phyloP scores from a whole-genome alignment of 1,140 invertebrate genomes.

The Mylabris phalerata region DNA sequence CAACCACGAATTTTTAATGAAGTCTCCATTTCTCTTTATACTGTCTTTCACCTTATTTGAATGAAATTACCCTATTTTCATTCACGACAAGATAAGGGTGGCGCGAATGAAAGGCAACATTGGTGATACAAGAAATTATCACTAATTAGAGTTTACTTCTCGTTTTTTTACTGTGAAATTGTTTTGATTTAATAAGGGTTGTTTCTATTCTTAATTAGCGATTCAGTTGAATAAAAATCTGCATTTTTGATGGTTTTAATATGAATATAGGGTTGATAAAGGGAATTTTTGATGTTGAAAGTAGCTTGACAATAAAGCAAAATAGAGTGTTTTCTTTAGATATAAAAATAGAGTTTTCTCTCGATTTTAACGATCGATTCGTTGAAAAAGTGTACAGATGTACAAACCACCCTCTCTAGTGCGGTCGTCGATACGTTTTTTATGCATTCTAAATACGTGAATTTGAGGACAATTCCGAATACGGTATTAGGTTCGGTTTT shows the following conservation, averaged over 20 bases:
- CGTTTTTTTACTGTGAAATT: too few relatives aligned
- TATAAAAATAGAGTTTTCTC: not conserved
- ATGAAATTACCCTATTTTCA: not conserved
- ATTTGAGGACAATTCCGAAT: conserved; percentile 25
- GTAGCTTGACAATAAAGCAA: not conserved
- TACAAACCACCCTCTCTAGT: not conserved
- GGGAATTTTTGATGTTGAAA: not conserved
- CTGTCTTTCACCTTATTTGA: not conserved
- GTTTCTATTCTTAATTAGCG: too few relatives aligned
- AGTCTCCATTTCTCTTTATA: not conserved
- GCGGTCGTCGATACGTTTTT: conserved; percentile 12
- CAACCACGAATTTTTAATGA: not conserved
- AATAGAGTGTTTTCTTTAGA: not conserved
- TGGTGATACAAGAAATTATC: too few relatives aligned
- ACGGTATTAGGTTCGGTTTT: conserved; percentile 19
- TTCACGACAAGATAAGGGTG: not conserved
- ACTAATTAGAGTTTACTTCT: too few relatives aligned
- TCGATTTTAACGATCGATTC: not conserved
- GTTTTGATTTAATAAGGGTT: too few relatives aligned
- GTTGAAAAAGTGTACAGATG: not conserved
- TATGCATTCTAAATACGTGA: conserved; percentile 25
- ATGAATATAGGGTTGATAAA: too few relatives aligned
- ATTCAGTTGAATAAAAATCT: too few relatives aligned
- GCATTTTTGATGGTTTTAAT: too few relatives aligned
- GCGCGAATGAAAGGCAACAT: not conserved